Evolutionary conservation across 2,113 vertebrate genomes (phyloP).

Genomic region (Plectropomus leopardus): DNA sequence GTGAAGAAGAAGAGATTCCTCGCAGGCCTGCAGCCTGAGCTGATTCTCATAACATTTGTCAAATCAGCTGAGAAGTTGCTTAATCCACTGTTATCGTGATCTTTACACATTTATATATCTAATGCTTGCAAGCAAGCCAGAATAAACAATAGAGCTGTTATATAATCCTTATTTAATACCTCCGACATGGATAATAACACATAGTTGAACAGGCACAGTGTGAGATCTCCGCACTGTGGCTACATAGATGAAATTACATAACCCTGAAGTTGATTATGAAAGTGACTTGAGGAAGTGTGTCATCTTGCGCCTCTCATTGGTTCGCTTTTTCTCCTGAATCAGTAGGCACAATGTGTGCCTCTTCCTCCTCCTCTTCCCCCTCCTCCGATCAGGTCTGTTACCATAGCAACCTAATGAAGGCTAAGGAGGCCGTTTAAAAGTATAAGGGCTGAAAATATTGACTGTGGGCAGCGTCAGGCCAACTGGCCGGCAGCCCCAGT

Average conservation of each 20-base stretch:
- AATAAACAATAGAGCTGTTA: not conserved
- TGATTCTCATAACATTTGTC: conserved; percentile 25
- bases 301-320: conserved; percentile 43
- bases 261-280: conserved; percentile 53
- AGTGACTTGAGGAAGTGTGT: conserved; percentile 55
- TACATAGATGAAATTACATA: conserved; percentile 34
- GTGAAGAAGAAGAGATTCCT: conserved; percentile 12
- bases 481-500: conserved; percentile 39
- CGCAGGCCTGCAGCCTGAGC: conserved; percentile 13
- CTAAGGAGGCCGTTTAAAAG: conserved; percentile 64
- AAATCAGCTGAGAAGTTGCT: conserved; percentile 16
- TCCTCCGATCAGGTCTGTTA: conserved; percentile 79
- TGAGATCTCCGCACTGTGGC: conserved; percentile 4
- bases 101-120: not conserved
- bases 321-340: conserved; percentile 58
- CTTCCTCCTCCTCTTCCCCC: conserved; percentile 28
- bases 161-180: conserved; percentile 33
- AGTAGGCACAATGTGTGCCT: conserved; percentile 51
- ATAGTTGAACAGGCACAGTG: not conserved
- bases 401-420: conserved; percentile 84
- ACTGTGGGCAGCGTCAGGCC: conserved; percentile 51
- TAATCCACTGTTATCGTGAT: not conserved
- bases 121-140: conserved; percentile 1
- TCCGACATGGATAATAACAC: not conserved
- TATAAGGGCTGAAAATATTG: conserved; percentile 61